These are phyloP conservation scores for Lepus townsendii DNA, from an alignment of 2,797 vertebrate species.

Conservation along the genomic window DNA sequence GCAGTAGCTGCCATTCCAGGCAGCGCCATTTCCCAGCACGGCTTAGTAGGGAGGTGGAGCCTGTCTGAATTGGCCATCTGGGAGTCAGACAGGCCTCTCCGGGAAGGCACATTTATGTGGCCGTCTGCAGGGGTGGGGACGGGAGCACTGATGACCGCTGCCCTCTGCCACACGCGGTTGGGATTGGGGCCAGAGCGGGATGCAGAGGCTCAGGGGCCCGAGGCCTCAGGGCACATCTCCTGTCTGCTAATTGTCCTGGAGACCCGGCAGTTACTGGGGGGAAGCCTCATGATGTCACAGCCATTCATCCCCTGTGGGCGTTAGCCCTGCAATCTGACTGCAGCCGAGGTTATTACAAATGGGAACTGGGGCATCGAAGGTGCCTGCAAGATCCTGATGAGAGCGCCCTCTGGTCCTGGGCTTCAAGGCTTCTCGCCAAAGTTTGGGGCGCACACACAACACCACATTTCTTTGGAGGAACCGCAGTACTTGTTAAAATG, in stretches of 20 bases:
- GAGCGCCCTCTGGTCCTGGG: not conserved
- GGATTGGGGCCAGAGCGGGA: not conserved
- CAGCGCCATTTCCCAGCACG: accelerated
- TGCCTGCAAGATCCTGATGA: too few species aligned
- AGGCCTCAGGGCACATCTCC: not conserved
- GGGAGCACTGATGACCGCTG: accelerated
- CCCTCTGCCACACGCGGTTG: accelerated
- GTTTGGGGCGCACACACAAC: too few species aligned
- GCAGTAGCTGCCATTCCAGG: too few species aligned
- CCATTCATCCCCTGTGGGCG: not conserved
- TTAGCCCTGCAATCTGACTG: not conserved
- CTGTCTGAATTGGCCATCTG: not conserved
- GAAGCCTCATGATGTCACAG: not conserved
- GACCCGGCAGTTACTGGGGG: not conserved
- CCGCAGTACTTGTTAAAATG: not conserved
- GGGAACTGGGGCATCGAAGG: not conserved
- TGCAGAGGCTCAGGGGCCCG: not conserved
- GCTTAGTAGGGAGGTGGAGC: accelerated
- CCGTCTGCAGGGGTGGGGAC: not conserved
- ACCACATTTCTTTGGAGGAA: not conserved
- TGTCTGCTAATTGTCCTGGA: not conserved
- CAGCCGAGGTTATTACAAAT: not conserved
- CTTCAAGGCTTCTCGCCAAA: slow-evolving; percentile 4
- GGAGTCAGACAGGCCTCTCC: not conserved
- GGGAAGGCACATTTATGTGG: not conserved